phyloP scores from a whole-genome alignment of 2,888 invertebrate species.

The Hybos culiciformis region DNA sequence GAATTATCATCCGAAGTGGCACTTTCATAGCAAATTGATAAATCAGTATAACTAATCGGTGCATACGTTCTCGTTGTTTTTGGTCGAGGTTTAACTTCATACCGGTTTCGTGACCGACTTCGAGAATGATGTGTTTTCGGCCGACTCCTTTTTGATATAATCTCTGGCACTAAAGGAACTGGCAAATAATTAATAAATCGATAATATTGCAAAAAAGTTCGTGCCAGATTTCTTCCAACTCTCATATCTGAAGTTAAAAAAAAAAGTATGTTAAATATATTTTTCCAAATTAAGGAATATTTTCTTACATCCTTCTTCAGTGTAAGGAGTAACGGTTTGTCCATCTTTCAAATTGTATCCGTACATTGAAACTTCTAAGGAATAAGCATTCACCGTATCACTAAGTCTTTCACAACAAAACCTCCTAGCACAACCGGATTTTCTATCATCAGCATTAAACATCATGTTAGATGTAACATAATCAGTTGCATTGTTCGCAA shows the following conservation, averaged over 20 bases:
- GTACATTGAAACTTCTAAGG: constrained; percentile 78
- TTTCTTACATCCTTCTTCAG: constrained; percentile 86
- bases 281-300: background rate
- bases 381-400: constrained; percentile 74
- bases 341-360: constrained; percentile 65
- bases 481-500: constrained; percentile 77
- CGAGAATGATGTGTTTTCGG: constrained; percentile 32
- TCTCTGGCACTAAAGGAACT: constrained; percentile 33
- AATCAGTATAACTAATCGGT: constrained; percentile 40
- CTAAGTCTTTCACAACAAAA: constrained; percentile 61
- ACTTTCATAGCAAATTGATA: constrained; percentile 42
- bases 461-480: constrained; percentile 74
- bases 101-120: constrained; percentile 30
- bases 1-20: constrained; percentile 39
- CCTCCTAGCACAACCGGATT: constrained; percentile 78
- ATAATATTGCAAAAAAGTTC: constrained; percentile 70
- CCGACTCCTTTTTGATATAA: constrained; percentile 28
- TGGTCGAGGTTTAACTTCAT: constrained; percentile 35
- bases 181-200: constrained; percentile 56
- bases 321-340: constrained; percentile 66
- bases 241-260: constrained; percentile 48
- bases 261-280: background rate
- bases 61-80: constrained; percentile 39
- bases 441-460: constrained; percentile 80
- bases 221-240: constrained; percentile 60